Evolutionary conservation across 2,888 invertebrate species (phyloP).

Genomic region (Brachyptera risi): DNA sequence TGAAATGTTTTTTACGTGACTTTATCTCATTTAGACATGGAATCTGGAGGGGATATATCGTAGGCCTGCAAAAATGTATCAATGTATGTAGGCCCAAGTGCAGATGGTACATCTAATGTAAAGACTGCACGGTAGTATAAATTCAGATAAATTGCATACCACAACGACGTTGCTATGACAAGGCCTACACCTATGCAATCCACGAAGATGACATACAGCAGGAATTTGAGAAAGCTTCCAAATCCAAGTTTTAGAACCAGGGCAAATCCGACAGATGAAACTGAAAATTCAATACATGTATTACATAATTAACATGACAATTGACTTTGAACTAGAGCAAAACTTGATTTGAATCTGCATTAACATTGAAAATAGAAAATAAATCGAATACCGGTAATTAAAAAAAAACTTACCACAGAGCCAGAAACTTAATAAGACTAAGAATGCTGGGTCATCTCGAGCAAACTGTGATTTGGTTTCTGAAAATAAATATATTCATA

Average conservation of each 20-base stretch:
- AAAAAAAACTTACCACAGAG: conserved; percentile 62
- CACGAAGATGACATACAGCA: conserved; percentile 87
- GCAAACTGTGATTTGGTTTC: conserved; percentile 99
- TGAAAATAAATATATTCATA: conserved; percentile 47
- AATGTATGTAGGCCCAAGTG: too few species aligned
- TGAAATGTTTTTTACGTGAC: too few species aligned
- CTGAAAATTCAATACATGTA: too few species aligned
- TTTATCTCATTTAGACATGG: too few species aligned
- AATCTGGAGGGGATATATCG: too few species aligned
- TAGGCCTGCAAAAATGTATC: too few species aligned
- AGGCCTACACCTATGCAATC: conserved; percentile 91
- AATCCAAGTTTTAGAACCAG: conserved; percentile 68
- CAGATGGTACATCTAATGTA: too few species aligned
- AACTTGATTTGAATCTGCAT: background rate
- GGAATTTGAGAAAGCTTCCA: conserved; percentile 70
- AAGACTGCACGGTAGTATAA: background rate
- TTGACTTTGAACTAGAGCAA: background rate
- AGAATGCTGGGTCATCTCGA: conserved; percentile 96
- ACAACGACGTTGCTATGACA: conserved; percentile 80
- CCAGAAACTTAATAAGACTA: conserved; percentile 85
- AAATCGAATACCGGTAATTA: too few species aligned
- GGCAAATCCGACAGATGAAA: conserved; percentile 86
- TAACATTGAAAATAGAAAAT: background rate
- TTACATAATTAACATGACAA: too few species aligned
- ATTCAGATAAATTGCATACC: conserved; percentile 55